Percentiles rank a stretch among this genome's conserved stretches.
These are phyloP conservation scores for Allophyes oxyacanthae DNA, from an alignment of 2,888 invertebrate species.

Conservation along the genomic window DNA sequence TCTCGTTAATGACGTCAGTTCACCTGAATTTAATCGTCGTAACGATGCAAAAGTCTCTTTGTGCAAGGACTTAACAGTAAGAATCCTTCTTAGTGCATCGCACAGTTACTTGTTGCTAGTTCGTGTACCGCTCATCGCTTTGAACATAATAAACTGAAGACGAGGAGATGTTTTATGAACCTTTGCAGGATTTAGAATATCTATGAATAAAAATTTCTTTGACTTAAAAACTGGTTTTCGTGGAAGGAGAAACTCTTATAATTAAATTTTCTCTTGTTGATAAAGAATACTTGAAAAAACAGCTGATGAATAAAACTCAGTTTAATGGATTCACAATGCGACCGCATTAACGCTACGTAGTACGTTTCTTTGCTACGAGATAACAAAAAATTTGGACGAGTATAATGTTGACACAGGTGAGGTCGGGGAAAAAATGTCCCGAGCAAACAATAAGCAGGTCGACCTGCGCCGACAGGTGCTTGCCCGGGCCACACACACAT, in stretches of 20 bases:
- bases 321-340: slow-evolving; percentile 16
- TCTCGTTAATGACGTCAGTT: not conserved
- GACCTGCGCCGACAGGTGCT: slow-evolving; percentile 53
- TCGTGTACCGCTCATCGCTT: not conserved
- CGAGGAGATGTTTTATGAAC: not conserved
- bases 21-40: not conserved
- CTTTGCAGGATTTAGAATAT: no score
- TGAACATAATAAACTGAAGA: not conserved
- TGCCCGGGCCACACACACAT: slow-evolving; percentile 37
- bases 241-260: no score
- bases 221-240: no score
- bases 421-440: slow-evolving; percentile 43
- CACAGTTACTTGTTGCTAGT: slow-evolving; percentile 2
- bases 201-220: no score
- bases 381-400: slow-evolving; percentile 42
- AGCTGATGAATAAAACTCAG: no score
- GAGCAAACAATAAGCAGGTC: slow-evolving; percentile 52
- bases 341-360: slow-evolving; percentile 12
- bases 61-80: not conserved
- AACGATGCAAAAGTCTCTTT: not conserved
- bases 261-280: no score
- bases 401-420: slow-evolving; percentile 49
- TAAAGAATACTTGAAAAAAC: no score
- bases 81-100: slow-evolving; percentile 5
- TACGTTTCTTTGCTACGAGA: slow-evolving; percentile 27